These are phyloP conservation scores for Muscidifurax raptorellus DNA, from an alignment of 1,140 invertebrate species.

Conservation along the genomic window DNA sequence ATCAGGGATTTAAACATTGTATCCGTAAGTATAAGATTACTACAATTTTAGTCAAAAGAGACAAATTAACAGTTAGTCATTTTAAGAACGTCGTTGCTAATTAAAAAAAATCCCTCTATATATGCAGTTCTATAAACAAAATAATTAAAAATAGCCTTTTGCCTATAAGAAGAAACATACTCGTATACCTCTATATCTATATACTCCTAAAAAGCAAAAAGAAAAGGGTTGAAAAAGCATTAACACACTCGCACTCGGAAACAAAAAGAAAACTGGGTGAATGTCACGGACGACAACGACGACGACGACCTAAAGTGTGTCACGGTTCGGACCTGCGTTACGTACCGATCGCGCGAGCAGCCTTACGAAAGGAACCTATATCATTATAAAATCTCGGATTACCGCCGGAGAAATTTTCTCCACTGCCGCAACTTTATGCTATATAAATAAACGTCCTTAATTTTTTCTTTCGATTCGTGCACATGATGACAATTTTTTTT, in stretches of 20 bases:
- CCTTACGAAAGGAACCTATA: background rate
- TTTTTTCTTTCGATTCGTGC: background rate
- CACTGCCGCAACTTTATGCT: background rate
- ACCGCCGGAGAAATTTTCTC: background rate
- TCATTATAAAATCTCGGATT: background rate
- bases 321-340: conserved; percentile 48
- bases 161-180: no score
- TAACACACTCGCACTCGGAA: background rate
- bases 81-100: no score
- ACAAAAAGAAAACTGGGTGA: conserved; percentile 58
- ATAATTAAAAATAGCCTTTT: no score
- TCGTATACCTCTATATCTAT: background rate
- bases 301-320: conserved; percentile 55
- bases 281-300: conserved; percentile 53
- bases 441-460: background rate
- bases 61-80: no score
- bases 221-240: background rate
- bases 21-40: no score
- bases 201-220: background rate
- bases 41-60: no score
- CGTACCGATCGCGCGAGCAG: conserved; percentile 5
- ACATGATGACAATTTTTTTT: background rate
- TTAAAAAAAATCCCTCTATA: no score
- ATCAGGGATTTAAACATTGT: no score
- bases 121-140: no score